These are phyloP conservation scores for Pararge aegeria DNA, from an alignment of 1,140 invertebrate genomes.

Conservation along the genomic window DNA sequence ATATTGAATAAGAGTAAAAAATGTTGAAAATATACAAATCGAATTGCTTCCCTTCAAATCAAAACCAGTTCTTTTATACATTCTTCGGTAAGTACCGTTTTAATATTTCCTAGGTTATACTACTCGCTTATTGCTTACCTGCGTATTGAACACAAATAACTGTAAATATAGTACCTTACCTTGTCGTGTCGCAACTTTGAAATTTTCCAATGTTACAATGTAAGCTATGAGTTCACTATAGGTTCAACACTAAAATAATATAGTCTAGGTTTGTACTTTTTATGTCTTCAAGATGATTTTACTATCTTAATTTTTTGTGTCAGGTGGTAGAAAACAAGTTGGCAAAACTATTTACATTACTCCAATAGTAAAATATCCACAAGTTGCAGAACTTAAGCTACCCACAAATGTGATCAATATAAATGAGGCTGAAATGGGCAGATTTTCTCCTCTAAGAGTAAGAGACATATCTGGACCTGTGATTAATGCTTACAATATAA, in stretches of 20 bases:
- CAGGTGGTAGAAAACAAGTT: constrained; percentile 40
- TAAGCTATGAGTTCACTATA: neutral
- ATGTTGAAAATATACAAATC: constrained; percentile 7
- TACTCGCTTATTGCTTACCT: constrained; percentile 7
- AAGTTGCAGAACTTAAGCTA: constrained; percentile 58
- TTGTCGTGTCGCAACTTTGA: neutral
- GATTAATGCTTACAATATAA: constrained; percentile 69
- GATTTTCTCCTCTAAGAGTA: constrained; percentile 82
- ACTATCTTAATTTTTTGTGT: constrained; percentile 7
- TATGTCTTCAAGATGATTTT: neutral
- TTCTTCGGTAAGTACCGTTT: constrained; percentile 25
- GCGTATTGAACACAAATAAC: neutral
- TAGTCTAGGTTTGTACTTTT: too few species aligned
- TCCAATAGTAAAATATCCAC: constrained; percentile 56
- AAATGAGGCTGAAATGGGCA: constrained; percentile 81
- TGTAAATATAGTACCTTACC: neutral
- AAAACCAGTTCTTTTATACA: constrained; percentile 27
- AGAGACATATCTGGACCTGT: constrained; percentile 82
- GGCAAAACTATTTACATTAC: constrained; percentile 60
- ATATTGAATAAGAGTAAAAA: neutral
- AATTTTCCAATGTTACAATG: constrained; percentile 21
- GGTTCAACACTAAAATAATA: too few species aligned
- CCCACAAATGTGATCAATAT: constrained; percentile 80
- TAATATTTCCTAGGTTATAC: neutral
- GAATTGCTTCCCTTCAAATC: neutral